phyloP scores from a whole-genome alignment of 2,113 vertebrate species.

The Corythornis madagascariensis region DNA sequence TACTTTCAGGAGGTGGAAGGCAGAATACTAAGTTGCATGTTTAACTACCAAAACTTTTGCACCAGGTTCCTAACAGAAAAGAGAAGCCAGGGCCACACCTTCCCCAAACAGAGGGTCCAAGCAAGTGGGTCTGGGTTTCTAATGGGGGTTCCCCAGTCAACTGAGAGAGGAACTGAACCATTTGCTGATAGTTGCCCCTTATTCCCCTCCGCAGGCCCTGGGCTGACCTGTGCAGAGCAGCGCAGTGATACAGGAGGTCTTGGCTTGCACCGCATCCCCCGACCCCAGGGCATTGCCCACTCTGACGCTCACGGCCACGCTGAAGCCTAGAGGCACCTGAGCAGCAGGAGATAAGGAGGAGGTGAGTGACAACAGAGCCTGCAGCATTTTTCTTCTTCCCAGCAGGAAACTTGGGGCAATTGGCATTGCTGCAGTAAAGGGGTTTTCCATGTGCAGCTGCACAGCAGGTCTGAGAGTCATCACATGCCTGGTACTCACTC shows the following conservation, averaged over 20 bases:
- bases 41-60: background rate
- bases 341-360: background rate
- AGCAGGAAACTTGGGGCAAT: background rate
- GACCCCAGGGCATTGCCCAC: slow-evolving; percentile 88
- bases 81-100: background rate
- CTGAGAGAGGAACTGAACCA: background rate
- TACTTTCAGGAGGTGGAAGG: background rate
- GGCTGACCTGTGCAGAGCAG: slow-evolving; percentile 81
- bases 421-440: background rate
- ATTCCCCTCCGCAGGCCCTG: background rate
- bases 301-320: slow-evolving; percentile 80
- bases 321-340: slow-evolving; percentile 85
- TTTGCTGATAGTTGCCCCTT: background rate
- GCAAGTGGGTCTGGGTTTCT: background rate
- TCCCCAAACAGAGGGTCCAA: background rate
- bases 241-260: slow-evolving; percentile 74
- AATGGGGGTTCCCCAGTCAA: background rate
- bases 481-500: background rate
- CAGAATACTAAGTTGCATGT: background rate
- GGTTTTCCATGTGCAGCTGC: background rate
- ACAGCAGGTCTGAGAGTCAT: background rate
- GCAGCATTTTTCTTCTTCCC: background rate
- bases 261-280: slow-evolving; percentile 78
- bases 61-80: background rate
- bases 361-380: background rate